Percentiles rank a stretch among this genome's conserved stretches.
Evolutionary conservation across 1,140 invertebrate genomes (phyloP).

Genomic region (Oncopodura yosiiana): DNA sequence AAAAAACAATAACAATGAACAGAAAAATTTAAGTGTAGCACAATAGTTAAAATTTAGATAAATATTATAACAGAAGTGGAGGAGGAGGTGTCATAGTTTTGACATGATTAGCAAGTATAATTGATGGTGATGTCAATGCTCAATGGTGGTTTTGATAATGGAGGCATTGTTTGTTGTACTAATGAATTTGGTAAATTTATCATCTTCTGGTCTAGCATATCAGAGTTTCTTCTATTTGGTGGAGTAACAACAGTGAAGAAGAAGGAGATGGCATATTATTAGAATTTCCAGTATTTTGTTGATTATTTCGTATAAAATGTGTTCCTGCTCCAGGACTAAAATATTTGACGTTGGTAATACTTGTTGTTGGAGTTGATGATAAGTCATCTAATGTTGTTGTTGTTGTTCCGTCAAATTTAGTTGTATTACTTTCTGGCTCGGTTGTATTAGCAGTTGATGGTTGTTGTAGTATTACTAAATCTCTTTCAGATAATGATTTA

Average conservation of each 20-base stretch:
- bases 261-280: neutral
- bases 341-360: neutral
- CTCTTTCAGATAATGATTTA: conserved; percentile 31
- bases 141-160: conserved; percentile 31
- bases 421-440: conserved; percentile 31
- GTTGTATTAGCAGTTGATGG: too few relatives aligned
- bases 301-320: neutral
- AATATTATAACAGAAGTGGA: too few relatives aligned
- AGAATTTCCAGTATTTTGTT: neutral
- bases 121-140: conserved; percentile 31
- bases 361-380: conserved; percentile 21
- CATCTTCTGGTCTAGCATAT: neutral
- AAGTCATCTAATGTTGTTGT: conserved; percentile 57
- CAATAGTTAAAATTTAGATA: too few relatives aligned
- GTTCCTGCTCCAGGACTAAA: neutral
- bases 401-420: conserved; percentile 44
- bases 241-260: neutral
- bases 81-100: conserved; percentile 19
- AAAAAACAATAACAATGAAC: too few relatives aligned
- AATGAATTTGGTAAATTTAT: conserved; percentile 6
- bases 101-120: conserved; percentile 20
- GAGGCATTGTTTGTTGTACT: conserved; percentile 24
- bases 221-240: neutral
- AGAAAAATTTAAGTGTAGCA: too few relatives aligned
- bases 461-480: conserved; percentile 8